Evolutionary conservation across 1,140 invertebrate species (phyloP), one percentile per base, ranked within the genome.

Genomic region (Paraescarpia echinospica): DNA sequence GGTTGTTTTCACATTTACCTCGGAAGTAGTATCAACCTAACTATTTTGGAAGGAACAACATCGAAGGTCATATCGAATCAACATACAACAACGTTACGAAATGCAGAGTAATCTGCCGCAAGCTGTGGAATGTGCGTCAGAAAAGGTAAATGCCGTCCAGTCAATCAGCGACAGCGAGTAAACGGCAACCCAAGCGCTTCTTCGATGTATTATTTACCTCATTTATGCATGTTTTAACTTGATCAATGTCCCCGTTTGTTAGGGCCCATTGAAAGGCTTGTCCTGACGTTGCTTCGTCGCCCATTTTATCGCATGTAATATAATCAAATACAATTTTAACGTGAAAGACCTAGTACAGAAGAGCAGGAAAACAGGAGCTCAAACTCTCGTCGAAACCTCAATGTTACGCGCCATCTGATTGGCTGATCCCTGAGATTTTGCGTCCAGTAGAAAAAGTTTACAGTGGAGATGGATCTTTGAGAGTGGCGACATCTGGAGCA

Each of bases 191-290:
- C 48, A 4, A 14, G 48, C 41, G 41, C 31, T 89, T 22, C 35
- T 89, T 90, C 22, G 35, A 89, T 51, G 94, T 93, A 93, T 94
- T 31, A 41, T 95, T 96, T 97, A 98, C 98, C 97, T 97, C 97
- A 96, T 98, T 98, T 93, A 99, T 97, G 93, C 98, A 97, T 95
- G 98, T 97, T 96, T 98, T 98, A 33, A 99, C 98, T 96, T 98
- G 97, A 94, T 98, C 98, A 94, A 99, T 96, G 96, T 99, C 98
- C 91, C 98, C 98, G 96, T 99, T 99, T 97, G 99, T 99, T 93
- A 99, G 98, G 95, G 98, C 98, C 98, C 98, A 99, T 93, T 98
- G 97, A 95, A 98, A 97, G 96, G 98, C 98, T 35, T 92, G 89
- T 77, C 59, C 59, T 77, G 59, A 77, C 59, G 59, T 77, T 77